Base-by-base conservation (phyloP, 2,888 invertebrate genomes). In the Acanthococcus lagerstroemiae region DNA sequence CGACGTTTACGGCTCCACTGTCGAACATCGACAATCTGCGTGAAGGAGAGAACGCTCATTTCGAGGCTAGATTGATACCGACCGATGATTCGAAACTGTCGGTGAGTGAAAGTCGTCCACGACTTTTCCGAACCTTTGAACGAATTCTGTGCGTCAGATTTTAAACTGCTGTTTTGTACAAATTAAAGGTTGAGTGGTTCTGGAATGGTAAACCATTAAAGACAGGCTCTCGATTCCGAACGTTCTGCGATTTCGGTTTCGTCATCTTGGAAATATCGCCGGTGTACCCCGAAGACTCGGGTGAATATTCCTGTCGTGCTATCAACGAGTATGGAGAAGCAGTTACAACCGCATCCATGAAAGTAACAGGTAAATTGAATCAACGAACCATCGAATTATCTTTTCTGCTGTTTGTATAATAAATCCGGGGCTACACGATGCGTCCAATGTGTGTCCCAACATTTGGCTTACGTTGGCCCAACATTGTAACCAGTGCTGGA, bases 181-280 rank as follows among this genome's bases (percentile, higher is more conserved):
- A n/a, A n/a, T n/a, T n/a, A n/a, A n/a, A 83, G 83, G 87, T 93
- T 69, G 93, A 94, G 80, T 94, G 94, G 94, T 93, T 87, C 80
- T 91, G 90, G 88, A 93, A 94, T 75, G 91, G 92, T 68, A 90
- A 91, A 77, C 87, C 91, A 56, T 78, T 91, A 67, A 86, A 85
- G 77, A 87, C 90, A 54, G 94, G 95, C 67, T 91, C 94, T 9
- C 83, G 95, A 71, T 94, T 95, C 81, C 88, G 95, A 71, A 95
- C 95, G 27, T 93, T 95, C 84, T 91, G 94, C 74, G 96, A 97
- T 79, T 96, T 97, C 77, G 96, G 97, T 67, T 95, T 95, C 75
- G 95, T 95, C 26, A 94, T 96, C 71, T 81, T 97, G 70, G 96
- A 97, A 81, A 95, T 97, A 72, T 90, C 94, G 7, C 96, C 96